phyloP scores from a whole-genome alignment of 1,140 invertebrate species.

The Drosophila repletoides region DNA sequence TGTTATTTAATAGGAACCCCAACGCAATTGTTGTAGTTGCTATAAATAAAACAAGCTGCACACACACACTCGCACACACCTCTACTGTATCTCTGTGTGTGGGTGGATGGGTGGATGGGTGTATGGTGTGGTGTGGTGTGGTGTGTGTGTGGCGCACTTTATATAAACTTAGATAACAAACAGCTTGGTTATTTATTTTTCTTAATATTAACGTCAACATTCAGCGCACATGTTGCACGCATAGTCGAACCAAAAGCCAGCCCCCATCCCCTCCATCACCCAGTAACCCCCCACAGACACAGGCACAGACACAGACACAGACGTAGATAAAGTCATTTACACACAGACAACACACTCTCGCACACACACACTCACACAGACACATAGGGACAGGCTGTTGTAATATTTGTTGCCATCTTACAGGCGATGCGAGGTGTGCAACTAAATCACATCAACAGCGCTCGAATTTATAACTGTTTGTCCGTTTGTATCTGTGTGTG shows the following conservation, averaged over 20 bases:
- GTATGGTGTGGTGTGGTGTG: not conserved
- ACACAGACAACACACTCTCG: slow-evolving; percentile 31
- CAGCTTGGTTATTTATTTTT: slow-evolving; percentile 81
- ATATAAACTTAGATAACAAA: slow-evolving; percentile 81
- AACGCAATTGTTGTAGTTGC: slow-evolving; percentile 76
- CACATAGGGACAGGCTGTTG: slow-evolving; percentile 46
- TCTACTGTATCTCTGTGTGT: too few species aligned
- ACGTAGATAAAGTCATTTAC: slow-evolving; percentile 70
- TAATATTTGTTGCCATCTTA: slow-evolving; percentile 76
- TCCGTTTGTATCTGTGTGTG: slow-evolving; percentile 23
- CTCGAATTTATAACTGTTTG: slow-evolving; percentile 75
- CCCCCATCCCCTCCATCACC: not conserved
- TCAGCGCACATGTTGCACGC: slow-evolving; percentile 80
- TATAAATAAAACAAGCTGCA: slow-evolving; percentile 70
- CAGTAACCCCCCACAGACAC: slow-evolving; percentile 19
- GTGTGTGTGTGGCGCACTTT: slow-evolving; percentile 47
- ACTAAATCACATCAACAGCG: slow-evolving; percentile 79
- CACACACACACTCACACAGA: not conserved
- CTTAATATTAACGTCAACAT: slow-evolving; percentile 81
- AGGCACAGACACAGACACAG: slow-evolving; percentile 35
- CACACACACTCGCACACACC: too few species aligned
- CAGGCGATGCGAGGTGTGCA: slow-evolving; percentile 76
- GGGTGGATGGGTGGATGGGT: not conserved
- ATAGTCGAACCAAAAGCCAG: slow-evolving; percentile 42
- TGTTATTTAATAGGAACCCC: slow-evolving; percentile 73